These are phyloP conservation scores for Gnathonemus echidnorhynchus DNA, from an alignment of 2,113 vertebrate species.

Conservation along the genomic window DNA sequence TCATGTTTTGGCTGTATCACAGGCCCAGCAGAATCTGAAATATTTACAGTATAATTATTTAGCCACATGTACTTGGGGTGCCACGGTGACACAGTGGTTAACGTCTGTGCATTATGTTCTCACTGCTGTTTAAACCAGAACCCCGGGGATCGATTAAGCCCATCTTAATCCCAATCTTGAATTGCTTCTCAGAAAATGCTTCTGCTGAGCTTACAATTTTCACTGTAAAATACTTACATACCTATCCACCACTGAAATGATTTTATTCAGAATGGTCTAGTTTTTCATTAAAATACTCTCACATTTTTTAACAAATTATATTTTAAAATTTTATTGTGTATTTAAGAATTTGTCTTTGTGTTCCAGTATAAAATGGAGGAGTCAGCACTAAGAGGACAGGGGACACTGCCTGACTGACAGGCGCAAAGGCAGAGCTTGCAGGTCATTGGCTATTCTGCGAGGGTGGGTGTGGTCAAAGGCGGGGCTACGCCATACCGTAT, in stretches of 20 bases:
- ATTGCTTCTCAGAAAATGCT: neutral
- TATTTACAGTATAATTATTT: neutral
- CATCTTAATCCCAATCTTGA: neutral
- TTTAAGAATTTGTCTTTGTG: neutral
- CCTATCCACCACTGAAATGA: neutral
- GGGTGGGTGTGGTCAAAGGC: neutral
- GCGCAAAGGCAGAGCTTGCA: neutral
- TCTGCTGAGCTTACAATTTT: neutral
- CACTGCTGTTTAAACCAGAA: neutral
- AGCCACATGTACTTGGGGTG: too few relatives aligned
- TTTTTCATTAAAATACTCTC: neutral
- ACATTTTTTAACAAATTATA: neutral
- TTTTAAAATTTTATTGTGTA: neutral
- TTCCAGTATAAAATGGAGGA: neutral
- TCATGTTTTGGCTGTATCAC: neutral
- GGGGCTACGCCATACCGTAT: neutral
- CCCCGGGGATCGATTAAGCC: neutral
- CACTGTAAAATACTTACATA: neutral
- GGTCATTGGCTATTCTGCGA: neutral
- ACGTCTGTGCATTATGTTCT: neutral
- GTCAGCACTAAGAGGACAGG: neutral
- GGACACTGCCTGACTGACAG: neutral
- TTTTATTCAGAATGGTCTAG: neutral
- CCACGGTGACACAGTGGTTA: too few relatives aligned
- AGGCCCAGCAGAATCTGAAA: neutral